Conservation (phyloP, 2,113 vertebrate species). For the Archocentrus centrarchus region DNA sequence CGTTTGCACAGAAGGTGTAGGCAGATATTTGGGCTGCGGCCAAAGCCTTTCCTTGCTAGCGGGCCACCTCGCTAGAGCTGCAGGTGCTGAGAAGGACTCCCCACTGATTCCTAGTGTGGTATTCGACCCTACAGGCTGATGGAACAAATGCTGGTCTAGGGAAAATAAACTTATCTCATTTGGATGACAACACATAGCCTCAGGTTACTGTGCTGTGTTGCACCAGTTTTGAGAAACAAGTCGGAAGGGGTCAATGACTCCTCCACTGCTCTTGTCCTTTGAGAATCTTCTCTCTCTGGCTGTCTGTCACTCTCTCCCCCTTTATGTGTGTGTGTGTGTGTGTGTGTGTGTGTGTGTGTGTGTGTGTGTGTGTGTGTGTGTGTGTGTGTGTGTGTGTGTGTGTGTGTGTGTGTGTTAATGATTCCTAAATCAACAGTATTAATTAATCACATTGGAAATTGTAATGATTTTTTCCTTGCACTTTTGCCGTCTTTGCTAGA, state of each 20-base stretch:
- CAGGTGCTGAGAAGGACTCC: constrained; percentile 85
- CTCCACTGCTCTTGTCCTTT: constrained; percentile 1
- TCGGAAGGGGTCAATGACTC: constrained; percentile 73
- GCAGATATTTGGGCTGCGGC: constrained; percentile 91
- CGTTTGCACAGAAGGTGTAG: constrained; percentile 91
- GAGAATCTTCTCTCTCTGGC: neutral
- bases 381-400: neutral
- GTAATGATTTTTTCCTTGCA: constrained; percentile 8
- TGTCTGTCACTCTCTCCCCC: neutral
- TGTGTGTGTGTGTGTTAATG: neutral
- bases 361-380: neutral
- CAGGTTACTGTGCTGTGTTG: constrained; percentile 84
- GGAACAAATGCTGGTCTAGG: constrained; percentile 90
- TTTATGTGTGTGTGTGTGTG: neutral
- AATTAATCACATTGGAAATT: constrained; percentile 1
- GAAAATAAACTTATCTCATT: constrained; percentile 97
- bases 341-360: too few relatives aligned
- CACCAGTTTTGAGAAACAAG: constrained; percentile 80
- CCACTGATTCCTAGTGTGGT: constrained; percentile 79
- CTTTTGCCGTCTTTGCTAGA: constrained; percentile 9
- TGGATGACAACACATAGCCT: constrained; percentile 92
- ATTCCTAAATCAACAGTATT: constrained; percentile 11
- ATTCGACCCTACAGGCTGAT: constrained; percentile 88
- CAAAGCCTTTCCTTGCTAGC: constrained; percentile 83
- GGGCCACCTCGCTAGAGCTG: constrained; percentile 83